phyloP scores from a whole-genome alignment of 1,140 invertebrate genomes.

The Chelonus insularis region DNA sequence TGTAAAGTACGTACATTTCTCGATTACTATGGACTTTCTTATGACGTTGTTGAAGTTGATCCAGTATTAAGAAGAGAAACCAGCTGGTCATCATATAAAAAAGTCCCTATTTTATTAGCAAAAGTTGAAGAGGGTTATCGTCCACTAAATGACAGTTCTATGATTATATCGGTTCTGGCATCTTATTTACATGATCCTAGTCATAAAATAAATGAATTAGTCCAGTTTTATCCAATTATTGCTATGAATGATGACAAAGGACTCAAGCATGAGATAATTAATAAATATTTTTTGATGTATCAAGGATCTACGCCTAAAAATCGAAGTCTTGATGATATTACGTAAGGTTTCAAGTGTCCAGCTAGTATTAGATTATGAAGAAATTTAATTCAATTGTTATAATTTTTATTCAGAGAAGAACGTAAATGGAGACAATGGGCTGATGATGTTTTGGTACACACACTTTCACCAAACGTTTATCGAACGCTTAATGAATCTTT shows the following conservation, averaged over 20 bases:
- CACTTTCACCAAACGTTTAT: constrained; percentile 96
- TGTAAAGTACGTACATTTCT: constrained; percentile 92
- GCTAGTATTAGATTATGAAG: too few relatives aligned
- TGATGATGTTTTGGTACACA: constrained; percentile 88
- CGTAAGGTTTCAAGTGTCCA: constrained; percentile 70
- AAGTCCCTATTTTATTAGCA: constrained; percentile 92
- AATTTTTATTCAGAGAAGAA: constrained; percentile 71
- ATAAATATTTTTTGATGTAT: constrained; percentile 95
- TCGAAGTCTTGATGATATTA: constrained; percentile 64
- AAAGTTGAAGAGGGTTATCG: constrained; percentile 74
- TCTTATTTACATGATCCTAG: constrained; percentile 74
- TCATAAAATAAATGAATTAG: constrained; percentile 70
- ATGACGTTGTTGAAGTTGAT: constrained; percentile 96
- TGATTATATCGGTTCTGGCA: constrained; percentile 88
- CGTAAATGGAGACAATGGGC: constrained; percentile 94
- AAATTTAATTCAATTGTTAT: too few relatives aligned
- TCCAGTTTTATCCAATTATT: constrained; percentile 80
- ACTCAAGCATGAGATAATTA: constrained; percentile 78
- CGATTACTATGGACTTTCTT: constrained; percentile 92
- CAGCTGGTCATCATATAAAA: constrained; percentile 92
- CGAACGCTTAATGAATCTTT: constrained; percentile 81
- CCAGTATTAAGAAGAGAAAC: constrained; percentile 88
- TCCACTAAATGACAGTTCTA: constrained; percentile 90
- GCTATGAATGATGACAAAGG: constrained; percentile 70
- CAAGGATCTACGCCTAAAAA: constrained; percentile 63